phyloP scores from a whole-genome alignment of 2,888 invertebrate species.

The Campoplex capitator region DNA sequence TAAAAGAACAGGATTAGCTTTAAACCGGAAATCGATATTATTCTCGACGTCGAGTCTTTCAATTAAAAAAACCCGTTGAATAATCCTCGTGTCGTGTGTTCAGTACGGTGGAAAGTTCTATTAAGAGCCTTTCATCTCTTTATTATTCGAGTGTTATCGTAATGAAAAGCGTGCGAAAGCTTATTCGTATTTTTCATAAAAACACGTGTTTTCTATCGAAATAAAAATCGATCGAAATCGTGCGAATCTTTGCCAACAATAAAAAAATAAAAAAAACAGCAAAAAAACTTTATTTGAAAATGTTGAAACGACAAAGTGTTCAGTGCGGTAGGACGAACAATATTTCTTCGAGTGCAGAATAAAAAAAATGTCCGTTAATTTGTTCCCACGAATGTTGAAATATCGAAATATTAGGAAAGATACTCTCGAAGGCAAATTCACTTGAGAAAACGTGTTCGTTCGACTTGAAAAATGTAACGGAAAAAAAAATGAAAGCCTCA shows the following conservation, averaged over 20 bases:
- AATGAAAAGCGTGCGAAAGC: slow-evolving; percentile 28
- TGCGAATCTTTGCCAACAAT: background rate
- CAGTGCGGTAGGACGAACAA: background rate
- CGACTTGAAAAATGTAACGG: slow-evolving; percentile 3
- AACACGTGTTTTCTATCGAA: background rate
- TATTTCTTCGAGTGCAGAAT: background rate
- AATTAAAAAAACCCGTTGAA: slow-evolving; percentile 75
- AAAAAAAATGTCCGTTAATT: background rate
- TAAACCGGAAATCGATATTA: slow-evolving; percentile 48
- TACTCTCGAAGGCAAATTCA: background rate
- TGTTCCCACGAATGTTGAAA: background rate
- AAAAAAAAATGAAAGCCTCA: background rate
- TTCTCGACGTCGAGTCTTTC: slow-evolving; percentile 71
- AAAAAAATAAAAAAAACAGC: background rate
- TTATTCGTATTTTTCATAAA: slow-evolving; percentile 2
- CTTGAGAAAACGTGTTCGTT: slow-evolving; percentile 4
- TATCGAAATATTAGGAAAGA: background rate
- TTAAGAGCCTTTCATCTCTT: slow-evolving; percentile 70
- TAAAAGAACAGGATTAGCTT: slow-evolving; percentile 13
- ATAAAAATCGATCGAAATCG: background rate
- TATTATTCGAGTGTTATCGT: slow-evolving; percentile 38
- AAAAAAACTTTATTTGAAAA: background rate
- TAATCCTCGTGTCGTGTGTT: slow-evolving; percentile 72
- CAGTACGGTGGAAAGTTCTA: slow-evolving; percentile 75
- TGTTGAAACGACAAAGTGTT: background rate